Conservation (phyloP, 2,797 vertebrate species). For the Sebastes jordani region DNA sequence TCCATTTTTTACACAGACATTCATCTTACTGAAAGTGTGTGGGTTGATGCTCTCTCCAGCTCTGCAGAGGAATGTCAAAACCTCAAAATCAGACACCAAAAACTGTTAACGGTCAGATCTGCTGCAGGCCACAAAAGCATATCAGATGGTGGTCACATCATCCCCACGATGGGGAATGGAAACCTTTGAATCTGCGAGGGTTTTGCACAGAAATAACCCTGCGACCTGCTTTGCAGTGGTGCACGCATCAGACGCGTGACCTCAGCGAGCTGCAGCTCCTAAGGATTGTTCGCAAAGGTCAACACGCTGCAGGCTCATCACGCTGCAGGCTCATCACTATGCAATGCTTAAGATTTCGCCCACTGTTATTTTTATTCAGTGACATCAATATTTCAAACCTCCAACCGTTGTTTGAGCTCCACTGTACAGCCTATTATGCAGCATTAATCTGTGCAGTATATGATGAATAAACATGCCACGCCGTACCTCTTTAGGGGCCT, state of each 20-base stretch:
- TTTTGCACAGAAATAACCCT: constrained; percentile 51
- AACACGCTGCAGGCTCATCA: constrained; percentile 35
- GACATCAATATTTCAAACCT: constrained; percentile 44
- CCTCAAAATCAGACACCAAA: constrained; percentile 43
- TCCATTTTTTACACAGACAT: constrained; percentile 15
- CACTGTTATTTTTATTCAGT: constrained; percentile 37
- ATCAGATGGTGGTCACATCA: constrained; percentile 36
- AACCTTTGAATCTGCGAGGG: constrained; percentile 49
- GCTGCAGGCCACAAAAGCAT: constrained; percentile 19
- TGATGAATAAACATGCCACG: constrained; percentile 38
- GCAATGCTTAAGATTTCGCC: constrained; percentile 8
- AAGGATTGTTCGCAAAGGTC: constrained; percentile 56
- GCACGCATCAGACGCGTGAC: constrained; percentile 32
- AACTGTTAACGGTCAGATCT: constrained; percentile 36
- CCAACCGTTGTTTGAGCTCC: constrained; percentile 1
- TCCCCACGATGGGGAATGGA: constrained; percentile 15
- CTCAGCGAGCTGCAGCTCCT: constrained; percentile 26
- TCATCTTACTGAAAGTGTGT: constrained; percentile 58
- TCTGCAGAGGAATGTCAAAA: constrained; percentile 49
- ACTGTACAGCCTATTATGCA: neutral
- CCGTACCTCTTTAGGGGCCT: constrained; percentile 93
- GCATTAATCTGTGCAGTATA: neutral
- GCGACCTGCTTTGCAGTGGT: constrained; percentile 20
- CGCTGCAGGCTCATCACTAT: constrained; percentile 37
- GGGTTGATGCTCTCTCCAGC: constrained; percentile 43